Percentiles rank a stretch among this genome's conserved stretches.
Evolutionary conservation across 2,797 vertebrate species (phyloP).

Genomic region (Betta splendens): DNA sequence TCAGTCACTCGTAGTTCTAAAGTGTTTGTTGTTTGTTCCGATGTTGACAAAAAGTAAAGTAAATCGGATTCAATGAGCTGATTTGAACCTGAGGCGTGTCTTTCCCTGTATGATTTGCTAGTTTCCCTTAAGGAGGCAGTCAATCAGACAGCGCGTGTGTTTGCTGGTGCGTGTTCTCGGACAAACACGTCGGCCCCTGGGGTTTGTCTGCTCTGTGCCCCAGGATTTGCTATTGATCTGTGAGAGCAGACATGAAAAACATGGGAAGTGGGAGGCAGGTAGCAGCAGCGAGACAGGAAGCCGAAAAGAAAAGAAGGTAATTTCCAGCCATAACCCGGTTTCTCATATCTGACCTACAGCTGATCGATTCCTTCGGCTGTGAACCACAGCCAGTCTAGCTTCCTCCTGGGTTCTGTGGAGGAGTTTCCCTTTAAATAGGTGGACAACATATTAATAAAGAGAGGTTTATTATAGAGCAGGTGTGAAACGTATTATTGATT

Average conservation of each 20-base stretch:
- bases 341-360: conserved; percentile 55
- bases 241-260: conserved; percentile 48
- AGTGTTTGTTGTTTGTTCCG: too few relatives aligned
- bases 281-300: conserved; percentile 39
- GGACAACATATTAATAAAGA: conserved; percentile 4
- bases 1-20: conserved; percentile 11
- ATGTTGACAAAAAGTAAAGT: background rate
- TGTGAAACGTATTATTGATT: too few relatives aligned
- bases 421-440: conserved; percentile 10
- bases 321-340: conserved; percentile 50
- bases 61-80: conserved; percentile 10
- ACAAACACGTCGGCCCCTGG: conserved; percentile 4
- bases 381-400: conserved; percentile 25
- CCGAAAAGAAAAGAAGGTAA: conserved; percentile 42
- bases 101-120: conserved; percentile 7
- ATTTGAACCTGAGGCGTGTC: conserved; percentile 5
- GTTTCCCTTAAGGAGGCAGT: conserved; percentile 15
- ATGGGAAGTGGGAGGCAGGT: conserved; percentile 7
- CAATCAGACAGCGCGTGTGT: conserved; percentile 2
- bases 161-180: conserved; percentile 3
- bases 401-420: conserved; percentile 12
- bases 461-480: too few relatives aligned
- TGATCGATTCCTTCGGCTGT: conserved; percentile 51
- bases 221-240: conserved; percentile 47
- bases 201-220: conserved; percentile 33